Evolutionary conservation across 2,797 vertebrate genomes (phyloP), one percentile per base, ranked within the genome.

Genomic region (Numenius phaeopus): DNA sequence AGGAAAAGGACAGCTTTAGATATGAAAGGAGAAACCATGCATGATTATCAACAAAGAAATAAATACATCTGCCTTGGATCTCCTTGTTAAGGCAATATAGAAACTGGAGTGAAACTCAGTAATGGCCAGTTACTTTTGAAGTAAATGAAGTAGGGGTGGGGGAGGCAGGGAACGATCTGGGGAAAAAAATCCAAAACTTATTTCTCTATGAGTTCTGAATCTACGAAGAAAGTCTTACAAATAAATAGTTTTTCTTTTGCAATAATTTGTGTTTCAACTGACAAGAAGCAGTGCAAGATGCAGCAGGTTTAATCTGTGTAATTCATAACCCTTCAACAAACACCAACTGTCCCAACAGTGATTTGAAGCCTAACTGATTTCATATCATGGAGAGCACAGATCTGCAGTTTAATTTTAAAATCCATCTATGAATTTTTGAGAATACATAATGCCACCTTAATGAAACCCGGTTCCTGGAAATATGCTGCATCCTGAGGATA

Each of bases 101-200:
- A 59, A 65, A 85, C 1, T n/a, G 40, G 13, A 87, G 27, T 10
- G 55, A 34, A 90, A 57, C 37, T 46, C 26, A 26, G 37, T 34
- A 26, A 1, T 55, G 29, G 11, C 15, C 40, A 57, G 22, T 73
- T 49, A 46, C 55, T 84, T 82, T 32, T 54, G 22, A 82, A 78
- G 10, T 20, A 61, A 87, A 76, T 11, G 2, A 70, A 26, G 5
- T 14, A 1, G 2, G 1, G 12, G 9, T 4, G 39, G 61, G 6
- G 30, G 2, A 73, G 24, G 13, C 9, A 8, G 21, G 32, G 11
- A 86, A 86, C 1, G 0, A 70, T 13, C 11, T 8, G 7, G 17
- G 14, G 5, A 6, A 8, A 71, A 61, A 72, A 39, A 39, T 1
- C 4, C 22, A 39, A 62, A n/a, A 7, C 0, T 0, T 62, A 14